Conservation (phyloP, 2,888 invertebrate species). For the Linnaemya tessellans region DNA sequence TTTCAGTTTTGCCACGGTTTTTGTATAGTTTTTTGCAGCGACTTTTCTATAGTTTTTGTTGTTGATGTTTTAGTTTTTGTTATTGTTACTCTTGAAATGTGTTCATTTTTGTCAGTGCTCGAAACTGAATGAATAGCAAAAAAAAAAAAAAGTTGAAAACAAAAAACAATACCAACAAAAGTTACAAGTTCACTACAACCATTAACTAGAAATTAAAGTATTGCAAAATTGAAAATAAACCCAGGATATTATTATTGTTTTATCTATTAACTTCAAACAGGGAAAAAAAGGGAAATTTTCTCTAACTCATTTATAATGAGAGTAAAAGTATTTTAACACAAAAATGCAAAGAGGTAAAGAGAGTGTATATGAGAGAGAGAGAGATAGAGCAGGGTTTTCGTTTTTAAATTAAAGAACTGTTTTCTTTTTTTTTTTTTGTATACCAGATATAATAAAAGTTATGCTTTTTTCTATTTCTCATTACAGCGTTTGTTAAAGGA, state of each 20-base stretch:
- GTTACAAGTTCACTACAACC: conserved; percentile 69
- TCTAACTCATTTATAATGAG: neutral
- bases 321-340: no score
- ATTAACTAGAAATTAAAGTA: conserved; percentile 68
- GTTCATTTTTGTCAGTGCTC: conserved; percentile 57
- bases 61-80: conserved; percentile 38
- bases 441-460: neutral
- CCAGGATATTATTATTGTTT: conserved; percentile 22
- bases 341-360: neutral
- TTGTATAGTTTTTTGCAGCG: conserved; percentile 52
- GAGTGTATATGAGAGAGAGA: neutral
- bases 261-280: conserved; percentile 17
- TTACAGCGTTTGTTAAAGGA: conserved; percentile 52
- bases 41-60: conserved; percentile 11
- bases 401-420: neutral
- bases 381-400: neutral
- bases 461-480: conserved; percentile 28
- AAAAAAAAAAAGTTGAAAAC: conserved; percentile 32
- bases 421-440: neutral
- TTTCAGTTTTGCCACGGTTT: conserved; percentile 18
- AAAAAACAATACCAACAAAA: conserved; percentile 37
- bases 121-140: conserved; percentile 19
- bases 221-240: conserved; percentile 62
- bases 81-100: conserved; percentile 63
- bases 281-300: conserved; percentile 53